Evolutionary conservation across 2,888 invertebrate species (phyloP).

Genomic region (Synanthedon myopaeformis): DNA sequence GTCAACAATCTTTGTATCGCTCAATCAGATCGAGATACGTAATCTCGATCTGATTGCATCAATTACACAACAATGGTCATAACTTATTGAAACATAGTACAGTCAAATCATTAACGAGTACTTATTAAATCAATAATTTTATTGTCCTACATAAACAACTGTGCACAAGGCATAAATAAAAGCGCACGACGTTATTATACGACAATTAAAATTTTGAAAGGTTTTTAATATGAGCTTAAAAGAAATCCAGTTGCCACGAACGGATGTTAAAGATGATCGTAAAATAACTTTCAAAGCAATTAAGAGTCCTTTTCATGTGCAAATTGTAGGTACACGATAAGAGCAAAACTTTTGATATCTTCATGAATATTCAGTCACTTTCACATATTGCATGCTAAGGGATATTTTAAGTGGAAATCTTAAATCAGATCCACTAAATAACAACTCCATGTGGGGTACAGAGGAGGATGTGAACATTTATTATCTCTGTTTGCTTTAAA

Average conservation of each 20-base stretch:
- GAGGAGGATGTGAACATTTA: slow-evolving; percentile 9
- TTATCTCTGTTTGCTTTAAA: slow-evolving; percentile 36
- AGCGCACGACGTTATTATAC: too few species aligned
- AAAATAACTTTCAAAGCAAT: slow-evolving; percentile 51
- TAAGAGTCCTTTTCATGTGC: slow-evolving; percentile 33
- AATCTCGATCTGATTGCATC: too few species aligned
- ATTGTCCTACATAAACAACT: too few species aligned
- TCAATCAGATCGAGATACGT: too few species aligned
- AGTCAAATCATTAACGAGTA: too few species aligned
- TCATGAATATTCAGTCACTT: slow-evolving; percentile 57
- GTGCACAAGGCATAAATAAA: too few species aligned
- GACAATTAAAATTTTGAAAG: background rate
- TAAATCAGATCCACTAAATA: slow-evolving; percentile 14
- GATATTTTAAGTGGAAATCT: slow-evolving; percentile 12
- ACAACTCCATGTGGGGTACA: slow-evolving; percentile 25
- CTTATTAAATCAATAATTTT: too few species aligned
- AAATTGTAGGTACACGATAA: slow-evolving; percentile 34
- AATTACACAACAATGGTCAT: too few species aligned
- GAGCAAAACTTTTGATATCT: slow-evolving; percentile 31
- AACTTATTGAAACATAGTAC: too few species aligned
- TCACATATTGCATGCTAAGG: slow-evolving; percentile 42
- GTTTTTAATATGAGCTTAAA: background rate
- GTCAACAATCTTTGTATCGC: too few species aligned
- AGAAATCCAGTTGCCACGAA: background rate
- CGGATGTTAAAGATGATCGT: slow-evolving; percentile 11